A percentile compares a stretch with the other conserved stretches of the same genome.
Conservation (phyloP, 1,140 invertebrate genomes). For the Drosophila paulistorum region DNA sequence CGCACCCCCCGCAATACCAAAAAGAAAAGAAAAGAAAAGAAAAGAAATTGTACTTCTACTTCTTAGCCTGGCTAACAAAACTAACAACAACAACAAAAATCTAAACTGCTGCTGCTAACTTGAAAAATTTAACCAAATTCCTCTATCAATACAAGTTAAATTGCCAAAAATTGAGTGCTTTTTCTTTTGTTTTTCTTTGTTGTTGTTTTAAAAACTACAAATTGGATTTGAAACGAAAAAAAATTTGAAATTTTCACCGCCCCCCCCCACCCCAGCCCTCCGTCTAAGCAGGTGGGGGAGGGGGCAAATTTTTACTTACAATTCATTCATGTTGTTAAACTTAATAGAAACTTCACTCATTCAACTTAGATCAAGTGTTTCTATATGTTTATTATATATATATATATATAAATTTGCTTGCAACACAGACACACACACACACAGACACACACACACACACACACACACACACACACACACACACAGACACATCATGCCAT, state of each 20-base stretch:
- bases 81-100: slow-evolving; percentile 9
- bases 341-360: slow-evolving; percentile 7
- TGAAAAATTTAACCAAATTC: neutral
- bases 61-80: slow-evolving; percentile 10
- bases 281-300: neutral
- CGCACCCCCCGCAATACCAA: neutral
- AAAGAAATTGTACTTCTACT: slow-evolving; percentile 50
- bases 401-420: slow-evolving; percentile 8
- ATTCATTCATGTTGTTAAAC: slow-evolving; percentile 1
- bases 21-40: slow-evolving; percentile 30
- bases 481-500: neutral
- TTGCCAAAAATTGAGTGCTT: neutral
- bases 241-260: neutral
- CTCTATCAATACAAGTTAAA: neutral
- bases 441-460: neutral
- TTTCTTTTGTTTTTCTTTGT: neutral
- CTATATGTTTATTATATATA: slow-evolving; percentile 13
- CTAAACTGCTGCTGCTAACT: slow-evolving; percentile 1
- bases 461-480: neutral
- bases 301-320: neutral
- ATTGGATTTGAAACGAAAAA: neutral
- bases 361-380: slow-evolving; percentile 13
- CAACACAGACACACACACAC: neutral
- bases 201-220: neutral
- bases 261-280: too few relatives aligned